Percentiles rank a stretch among this genome's conserved stretches.
phyloP scores from a whole-genome alignment of 1,140 invertebrate genomes.

The Mamestra configurata region DNA sequence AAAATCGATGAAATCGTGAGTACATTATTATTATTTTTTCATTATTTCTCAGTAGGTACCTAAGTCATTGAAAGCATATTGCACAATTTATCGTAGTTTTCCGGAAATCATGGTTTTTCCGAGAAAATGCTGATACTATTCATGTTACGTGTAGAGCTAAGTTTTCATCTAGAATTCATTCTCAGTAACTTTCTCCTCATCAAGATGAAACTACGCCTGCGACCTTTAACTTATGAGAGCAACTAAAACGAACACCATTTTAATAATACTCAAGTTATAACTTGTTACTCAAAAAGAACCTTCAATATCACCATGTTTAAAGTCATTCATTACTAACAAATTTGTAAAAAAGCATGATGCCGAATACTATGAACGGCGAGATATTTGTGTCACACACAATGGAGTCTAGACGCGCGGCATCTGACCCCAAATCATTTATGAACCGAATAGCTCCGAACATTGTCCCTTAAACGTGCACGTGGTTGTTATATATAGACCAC shows the following conservation, averaged over 20 bases:
- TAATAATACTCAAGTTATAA: not conserved
- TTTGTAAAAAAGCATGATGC: conserved; percentile 9
- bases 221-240: conserved; percentile 37
- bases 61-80: conserved; percentile 64
- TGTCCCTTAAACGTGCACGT: conserved; percentile 77
- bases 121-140: conserved; percentile 5
- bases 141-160: not conserved
- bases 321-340: conserved; percentile 6
- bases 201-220: conserved; percentile 11
- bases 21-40: conserved; percentile 54
- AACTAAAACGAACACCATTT: not conserved
- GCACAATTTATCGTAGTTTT: conserved; percentile 65
- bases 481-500: conserved; percentile 74
- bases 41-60: conserved; percentile 49
- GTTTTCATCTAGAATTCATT: not conserved
- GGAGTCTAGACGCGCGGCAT: conserved; percentile 71
- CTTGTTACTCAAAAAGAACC: not conserved
- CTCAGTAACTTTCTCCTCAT: conserved; percentile 63
- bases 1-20: conserved; percentile 85
- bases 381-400: conserved; percentile 49
- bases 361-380: not conserved
- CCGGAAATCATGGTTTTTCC: conserved; percentile 29
- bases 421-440: conserved; percentile 77
- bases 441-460: conserved; percentile 67
- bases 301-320: not conserved